Percentiles rank a stretch among this genome's conserved stretches.
These are phyloP conservation scores for Zaprionus inermis DNA, from an alignment of 1,140 invertebrate genomes.

Conservation along the genomic window DNA sequence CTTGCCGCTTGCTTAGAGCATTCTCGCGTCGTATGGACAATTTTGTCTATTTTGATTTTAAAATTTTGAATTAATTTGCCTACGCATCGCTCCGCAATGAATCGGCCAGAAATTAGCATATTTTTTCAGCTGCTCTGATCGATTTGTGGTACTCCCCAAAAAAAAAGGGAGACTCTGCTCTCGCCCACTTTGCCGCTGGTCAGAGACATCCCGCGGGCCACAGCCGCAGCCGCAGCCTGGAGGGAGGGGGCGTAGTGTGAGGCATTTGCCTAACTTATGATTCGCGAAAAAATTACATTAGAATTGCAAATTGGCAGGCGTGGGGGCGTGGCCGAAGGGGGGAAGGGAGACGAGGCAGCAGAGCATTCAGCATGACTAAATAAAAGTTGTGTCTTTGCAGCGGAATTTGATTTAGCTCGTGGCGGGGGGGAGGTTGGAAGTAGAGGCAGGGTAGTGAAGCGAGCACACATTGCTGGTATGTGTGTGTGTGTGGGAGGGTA, in stretches of 20 bases:
- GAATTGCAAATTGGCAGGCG: slow-evolving; percentile 75
- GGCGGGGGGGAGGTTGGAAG: not conserved
- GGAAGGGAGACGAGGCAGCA: slow-evolving; percentile 2
- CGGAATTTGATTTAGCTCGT: slow-evolving; percentile 46
- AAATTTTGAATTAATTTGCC: slow-evolving; percentile 70
- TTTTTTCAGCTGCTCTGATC: slow-evolving; percentile 67
- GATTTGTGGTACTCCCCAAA: slow-evolving; percentile 60
- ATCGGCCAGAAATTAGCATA: slow-evolving; percentile 75
- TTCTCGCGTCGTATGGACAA: slow-evolving; percentile 37
- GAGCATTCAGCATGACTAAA: slow-evolving; percentile 70
- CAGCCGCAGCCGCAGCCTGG: too few relatives aligned
- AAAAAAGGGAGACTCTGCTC: slow-evolving; percentile 10
- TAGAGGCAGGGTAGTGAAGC: too few relatives aligned
- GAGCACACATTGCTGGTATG: not conserved
- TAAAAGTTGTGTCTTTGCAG: slow-evolving; percentile 72
- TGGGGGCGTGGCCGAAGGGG: not conserved
- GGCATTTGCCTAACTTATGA: slow-evolving; percentile 71
- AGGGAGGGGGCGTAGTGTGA: slow-evolving; percentile 10
- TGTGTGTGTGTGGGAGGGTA: not conserved
- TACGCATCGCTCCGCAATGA: slow-evolving; percentile 66
- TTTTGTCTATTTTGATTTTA: slow-evolving; percentile 8
- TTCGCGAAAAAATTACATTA: slow-evolving; percentile 82
- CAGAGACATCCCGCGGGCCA: slow-evolving; percentile 37
- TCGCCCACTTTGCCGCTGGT: slow-evolving; percentile 60
- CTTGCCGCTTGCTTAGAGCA: slow-evolving; percentile 33